phyloP scores from a whole-genome alignment of 2,888 invertebrate species.

The Scaptomyza cyrtandrae region DNA sequence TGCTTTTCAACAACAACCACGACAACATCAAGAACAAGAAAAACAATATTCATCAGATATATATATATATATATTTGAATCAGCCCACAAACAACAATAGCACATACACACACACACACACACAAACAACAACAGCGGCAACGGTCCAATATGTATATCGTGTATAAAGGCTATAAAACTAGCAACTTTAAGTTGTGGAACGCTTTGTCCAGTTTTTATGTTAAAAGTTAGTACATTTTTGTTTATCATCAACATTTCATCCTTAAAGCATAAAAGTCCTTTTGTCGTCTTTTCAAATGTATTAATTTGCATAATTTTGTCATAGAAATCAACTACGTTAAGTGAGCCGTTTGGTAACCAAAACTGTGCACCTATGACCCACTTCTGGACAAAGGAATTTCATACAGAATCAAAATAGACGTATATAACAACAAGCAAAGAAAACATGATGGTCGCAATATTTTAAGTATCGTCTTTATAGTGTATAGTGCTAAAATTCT shows the following conservation, averaged over 20 bases:
- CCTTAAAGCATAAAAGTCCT: constrained; percentile 10
- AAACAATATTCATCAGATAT: constrained; percentile 21
- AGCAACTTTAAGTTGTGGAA: constrained; percentile 76
- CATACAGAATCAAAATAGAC: constrained; percentile 55
- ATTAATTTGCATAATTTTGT: constrained; percentile 24
- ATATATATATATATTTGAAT: constrained; percentile 17
- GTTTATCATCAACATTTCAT: constrained; percentile 22
- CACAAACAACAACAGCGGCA: constrained; percentile 3
- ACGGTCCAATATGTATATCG: constrained; percentile 40
- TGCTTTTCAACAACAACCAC: constrained; percentile 56
- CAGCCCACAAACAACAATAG: constrained; percentile 34
- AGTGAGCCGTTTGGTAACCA: constrained; percentile 46
- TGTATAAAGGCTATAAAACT: constrained; percentile 47
- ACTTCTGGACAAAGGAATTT: constrained; percentile 49
- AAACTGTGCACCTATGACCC: constrained; percentile 30
- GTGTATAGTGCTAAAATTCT: constrained; percentile 80
- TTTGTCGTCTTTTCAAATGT: not conserved
- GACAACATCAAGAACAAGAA: constrained; percentile 18
- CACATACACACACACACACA: constrained; percentile 36
- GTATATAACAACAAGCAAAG: constrained; percentile 50
- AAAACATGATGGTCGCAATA: constrained; percentile 79
- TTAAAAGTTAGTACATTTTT: constrained; percentile 76
- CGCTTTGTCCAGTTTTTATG: constrained; percentile 71
- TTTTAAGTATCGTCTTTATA: constrained; percentile 78
- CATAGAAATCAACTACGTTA: constrained; percentile 83